A percentile compares a stretch with the other conserved stretches of the same genome.
phyloP scores from a whole-genome alignment of 1,140 invertebrate genomes.

The Xylocopa sonorina region DNA sequence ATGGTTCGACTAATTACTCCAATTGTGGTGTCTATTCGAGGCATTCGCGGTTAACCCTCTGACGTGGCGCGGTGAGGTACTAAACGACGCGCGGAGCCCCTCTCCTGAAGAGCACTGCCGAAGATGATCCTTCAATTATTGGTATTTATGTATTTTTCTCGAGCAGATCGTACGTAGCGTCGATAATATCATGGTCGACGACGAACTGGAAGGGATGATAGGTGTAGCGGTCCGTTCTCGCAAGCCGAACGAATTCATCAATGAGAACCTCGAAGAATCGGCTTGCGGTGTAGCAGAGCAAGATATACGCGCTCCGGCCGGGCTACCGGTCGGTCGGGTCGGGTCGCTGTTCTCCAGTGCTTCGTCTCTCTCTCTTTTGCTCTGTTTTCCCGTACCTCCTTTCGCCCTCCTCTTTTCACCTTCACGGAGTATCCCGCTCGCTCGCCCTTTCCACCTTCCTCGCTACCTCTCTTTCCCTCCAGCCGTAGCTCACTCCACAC shows the following conservation, averaged over 20 bases:
- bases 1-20: slow-evolving; percentile 1
- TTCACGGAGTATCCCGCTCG: slow-evolving; percentile 48
- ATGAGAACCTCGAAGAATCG: slow-evolving; percentile 77
- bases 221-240: not conserved
- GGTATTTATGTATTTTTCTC: too few species aligned
- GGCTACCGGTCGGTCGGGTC: slow-evolving; percentile 79
- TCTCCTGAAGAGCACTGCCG: too few species aligned
- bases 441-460: slow-evolving; percentile 49
- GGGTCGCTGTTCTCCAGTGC: slow-evolving; percentile 76
- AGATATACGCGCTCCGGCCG: slow-evolving; percentile 74
- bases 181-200: too few species aligned
- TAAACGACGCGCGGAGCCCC: too few species aligned
- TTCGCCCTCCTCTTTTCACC: slow-evolving; percentile 53
- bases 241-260: slow-evolving; percentile 51
- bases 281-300: slow-evolving; percentile 72
- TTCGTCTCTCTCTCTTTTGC: slow-evolving; percentile 72
- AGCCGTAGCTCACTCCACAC: slow-evolving; percentile 57
- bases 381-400: slow-evolving; percentile 65
- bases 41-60: too few species aligned
- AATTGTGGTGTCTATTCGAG: too few species aligned
- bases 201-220: not conserved
- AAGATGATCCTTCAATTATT: too few species aligned
- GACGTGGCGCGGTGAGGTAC: too few species aligned
- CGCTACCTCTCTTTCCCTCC: slow-evolving; percentile 41
- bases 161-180: too few species aligned